These are phyloP conservation scores for Bibio marci DNA, from an alignment of 2,888 invertebrate species.

Conservation along the genomic window DNA sequence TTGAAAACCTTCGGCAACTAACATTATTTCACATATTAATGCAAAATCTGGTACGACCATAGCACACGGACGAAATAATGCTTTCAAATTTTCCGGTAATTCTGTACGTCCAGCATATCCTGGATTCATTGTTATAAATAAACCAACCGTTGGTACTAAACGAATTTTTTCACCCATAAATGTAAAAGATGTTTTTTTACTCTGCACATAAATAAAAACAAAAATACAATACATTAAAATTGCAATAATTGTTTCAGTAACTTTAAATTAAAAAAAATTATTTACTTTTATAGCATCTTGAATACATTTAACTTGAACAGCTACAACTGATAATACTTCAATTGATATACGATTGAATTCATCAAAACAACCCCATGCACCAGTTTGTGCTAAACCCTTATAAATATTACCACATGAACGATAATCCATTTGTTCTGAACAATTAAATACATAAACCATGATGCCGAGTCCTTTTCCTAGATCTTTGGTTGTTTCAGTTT, in stretches of 20 bases:
- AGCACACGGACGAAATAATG: conserved; percentile 63
- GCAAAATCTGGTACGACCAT: conserved; percentile 98
- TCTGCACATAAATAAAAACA: conserved; percentile 14
- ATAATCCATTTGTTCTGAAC: conserved; percentile 97
- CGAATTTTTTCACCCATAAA: conserved; percentile 74
- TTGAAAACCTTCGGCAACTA: conserved; percentile 92
- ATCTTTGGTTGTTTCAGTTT: conserved; percentile 96
- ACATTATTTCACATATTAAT: conserved; percentile 93
- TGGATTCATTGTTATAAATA: conserved; percentile 96
- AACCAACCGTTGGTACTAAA: conserved; percentile 64
- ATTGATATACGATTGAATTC: conserved; percentile 94
- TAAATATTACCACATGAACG: conserved; percentile 92
- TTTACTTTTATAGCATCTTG: conserved; percentile 70
- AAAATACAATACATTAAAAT: neutral
- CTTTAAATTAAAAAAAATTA: neutral
- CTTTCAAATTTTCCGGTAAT: conserved; percentile 56
- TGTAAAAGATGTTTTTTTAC: conserved; percentile 59
- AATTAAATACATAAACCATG: conserved; percentile 96
- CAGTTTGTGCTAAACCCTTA: conserved; percentile 84
- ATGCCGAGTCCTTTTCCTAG: conserved; percentile 88
- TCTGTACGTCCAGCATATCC: conserved; percentile 90
- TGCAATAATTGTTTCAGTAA: neutral
- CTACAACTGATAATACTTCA: conserved; percentile 92
- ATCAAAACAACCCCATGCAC: conserved; percentile 96
- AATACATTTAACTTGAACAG: conserved; percentile 80